Conservation (phyloP, 2,113 vertebrate genomes). For the Ploceus nigricollis region DNA sequence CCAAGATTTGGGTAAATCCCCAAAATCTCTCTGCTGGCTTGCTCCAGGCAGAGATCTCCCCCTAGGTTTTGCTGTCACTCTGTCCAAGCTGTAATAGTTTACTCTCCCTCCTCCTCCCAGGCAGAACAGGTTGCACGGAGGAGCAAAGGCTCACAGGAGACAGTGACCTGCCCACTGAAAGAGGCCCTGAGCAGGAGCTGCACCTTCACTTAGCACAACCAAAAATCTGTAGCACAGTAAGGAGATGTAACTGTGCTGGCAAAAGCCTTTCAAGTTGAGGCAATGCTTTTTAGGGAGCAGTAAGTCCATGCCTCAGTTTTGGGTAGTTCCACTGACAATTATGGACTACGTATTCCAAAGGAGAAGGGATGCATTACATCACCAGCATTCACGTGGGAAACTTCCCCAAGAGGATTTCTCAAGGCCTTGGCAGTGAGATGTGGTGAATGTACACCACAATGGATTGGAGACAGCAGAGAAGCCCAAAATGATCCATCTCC, state of each 20-base stretch:
- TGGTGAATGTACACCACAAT: rapidly evolving
- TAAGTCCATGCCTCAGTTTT: not conserved
- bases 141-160: not conserved
- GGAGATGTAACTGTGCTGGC: not conserved
- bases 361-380: not conserved
- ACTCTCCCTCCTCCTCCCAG: not conserved
- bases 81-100: not conserved
- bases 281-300: not conserved
- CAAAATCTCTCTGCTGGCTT: not conserved
- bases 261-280: not conserved
- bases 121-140: not conserved
- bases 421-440: not conserved
- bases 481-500: not conserved
- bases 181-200: not conserved
- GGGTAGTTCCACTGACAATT: not conserved
- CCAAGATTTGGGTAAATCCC: not conserved
- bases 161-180: not conserved
- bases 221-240: not conserved
- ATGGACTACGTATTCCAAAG: not conserved
- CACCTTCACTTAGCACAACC: not conserved
- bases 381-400: not conserved
- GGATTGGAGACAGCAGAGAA: not conserved
- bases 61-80: not conserved
- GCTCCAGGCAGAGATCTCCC: not conserved
- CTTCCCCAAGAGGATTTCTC: not conserved